phyloP scores from a whole-genome alignment of 2,888 invertebrate species.

The Omphaloscelis lunosa region DNA sequence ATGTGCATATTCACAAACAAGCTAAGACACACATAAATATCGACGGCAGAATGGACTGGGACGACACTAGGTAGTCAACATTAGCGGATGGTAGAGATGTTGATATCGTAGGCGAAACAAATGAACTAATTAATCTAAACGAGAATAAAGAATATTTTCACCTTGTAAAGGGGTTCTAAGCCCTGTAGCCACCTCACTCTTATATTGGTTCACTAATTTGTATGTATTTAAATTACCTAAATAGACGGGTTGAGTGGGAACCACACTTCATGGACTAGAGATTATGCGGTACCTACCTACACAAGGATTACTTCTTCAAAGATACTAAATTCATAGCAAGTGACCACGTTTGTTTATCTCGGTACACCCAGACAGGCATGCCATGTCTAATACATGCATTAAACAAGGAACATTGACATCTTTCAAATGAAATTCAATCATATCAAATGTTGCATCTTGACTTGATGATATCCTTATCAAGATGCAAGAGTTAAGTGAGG shows the following conservation, averaged over 20 bases:
- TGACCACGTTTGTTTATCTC: neutral
- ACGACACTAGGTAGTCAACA: neutral
- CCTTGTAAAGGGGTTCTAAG: neutral
- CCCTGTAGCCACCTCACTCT: neutral
- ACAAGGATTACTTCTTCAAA: neutral
- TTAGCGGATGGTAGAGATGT: too few species aligned
- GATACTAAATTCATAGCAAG: neutral
- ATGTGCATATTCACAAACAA: neutral
- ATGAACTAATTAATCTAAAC: neutral
- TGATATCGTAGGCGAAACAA: neutral
- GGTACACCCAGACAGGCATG: neutral
- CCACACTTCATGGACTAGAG: neutral
- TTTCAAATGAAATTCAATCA: slow-evolving; percentile 30
- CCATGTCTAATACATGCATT: slow-evolving; percentile 1
- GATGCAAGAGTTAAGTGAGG: slow-evolving; percentile 50
- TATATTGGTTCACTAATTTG: neutral
- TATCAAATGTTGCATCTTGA: slow-evolving; percentile 38
- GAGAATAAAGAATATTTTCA: neutral
- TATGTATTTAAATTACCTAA: neutral
- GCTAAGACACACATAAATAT: neutral
- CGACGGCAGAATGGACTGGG: neutral
- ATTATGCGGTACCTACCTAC: too few species aligned
- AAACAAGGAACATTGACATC: slow-evolving; percentile 31
- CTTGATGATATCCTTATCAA: slow-evolving; percentile 46
- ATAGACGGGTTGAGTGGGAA: neutral